Evolutionary conservation across 2,888 invertebrate genomes (phyloP).

Genomic region (Arge pagana): DNA sequence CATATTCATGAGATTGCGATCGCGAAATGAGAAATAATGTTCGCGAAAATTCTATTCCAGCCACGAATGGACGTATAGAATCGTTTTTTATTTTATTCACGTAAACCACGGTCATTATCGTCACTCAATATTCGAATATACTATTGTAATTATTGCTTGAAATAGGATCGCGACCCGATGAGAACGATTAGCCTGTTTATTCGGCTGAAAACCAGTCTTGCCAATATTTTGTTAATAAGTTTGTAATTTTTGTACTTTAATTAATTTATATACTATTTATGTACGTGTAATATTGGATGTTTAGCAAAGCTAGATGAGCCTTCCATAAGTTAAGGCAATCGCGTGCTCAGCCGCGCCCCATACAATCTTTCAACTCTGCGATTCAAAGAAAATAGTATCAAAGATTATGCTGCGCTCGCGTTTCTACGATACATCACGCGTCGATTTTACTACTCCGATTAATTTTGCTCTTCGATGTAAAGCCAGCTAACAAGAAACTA

Average conservation of each 20-base stretch:
- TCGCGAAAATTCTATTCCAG: too few species aligned
- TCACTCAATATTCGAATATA: constrained; percentile 20
- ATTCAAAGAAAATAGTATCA: too few species aligned
- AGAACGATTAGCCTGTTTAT: constrained; percentile 24
- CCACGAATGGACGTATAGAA: too few species aligned
- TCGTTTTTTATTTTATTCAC: not conserved
- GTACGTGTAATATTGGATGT: constrained; percentile 42
- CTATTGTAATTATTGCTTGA: constrained; percentile 15
- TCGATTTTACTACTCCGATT: too few species aligned
- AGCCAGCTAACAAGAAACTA: too few species aligned
- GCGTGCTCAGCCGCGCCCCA: too few species aligned
- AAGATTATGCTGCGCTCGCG: too few species aligned
- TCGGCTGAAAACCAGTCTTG: constrained; percentile 50
- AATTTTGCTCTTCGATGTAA: too few species aligned
- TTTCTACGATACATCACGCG: too few species aligned
- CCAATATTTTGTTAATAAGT: constrained; percentile 57
- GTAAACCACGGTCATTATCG: constrained; percentile 11
- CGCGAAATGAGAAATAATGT: too few species aligned
- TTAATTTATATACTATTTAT: constrained; percentile 57
- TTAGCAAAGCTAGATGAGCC: constrained; percentile 49
- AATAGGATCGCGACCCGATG: not conserved
- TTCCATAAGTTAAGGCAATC: constrained; percentile 45
- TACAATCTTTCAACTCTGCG: too few species aligned
- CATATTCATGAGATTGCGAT: too few species aligned
- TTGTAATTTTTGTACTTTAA: constrained; percentile 59